Conservation (phyloP, 2,113 vertebrate species). For the Heliornis fulica region DNA sequence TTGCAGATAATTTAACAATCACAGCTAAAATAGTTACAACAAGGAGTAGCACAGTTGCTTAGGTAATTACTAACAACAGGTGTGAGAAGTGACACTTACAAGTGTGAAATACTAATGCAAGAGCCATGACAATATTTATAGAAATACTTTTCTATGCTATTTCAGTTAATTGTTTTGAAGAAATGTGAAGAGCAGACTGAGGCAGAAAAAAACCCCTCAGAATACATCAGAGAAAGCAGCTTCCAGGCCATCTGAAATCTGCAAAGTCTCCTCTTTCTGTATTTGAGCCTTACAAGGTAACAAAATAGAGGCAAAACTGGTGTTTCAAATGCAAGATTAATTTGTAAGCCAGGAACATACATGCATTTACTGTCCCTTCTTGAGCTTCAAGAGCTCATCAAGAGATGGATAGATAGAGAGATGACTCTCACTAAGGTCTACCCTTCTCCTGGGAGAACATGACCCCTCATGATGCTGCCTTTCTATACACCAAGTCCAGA, state of each 20-base stretch:
- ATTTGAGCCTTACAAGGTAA: not conserved
- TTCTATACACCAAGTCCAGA: not conserved
- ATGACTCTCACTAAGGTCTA: not conserved
- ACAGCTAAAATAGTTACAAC: not conserved
- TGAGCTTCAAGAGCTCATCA: not conserved
- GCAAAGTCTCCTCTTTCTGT: not conserved
- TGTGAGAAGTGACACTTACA: not conserved
- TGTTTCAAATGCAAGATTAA: not conserved
- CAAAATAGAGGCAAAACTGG: not conserved
- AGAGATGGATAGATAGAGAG: not conserved
- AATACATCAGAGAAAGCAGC: not conserved
- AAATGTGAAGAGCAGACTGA: not conserved
- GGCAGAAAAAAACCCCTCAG: not conserved
- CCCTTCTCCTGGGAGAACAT: not conserved
- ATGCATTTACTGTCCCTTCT: not conserved
- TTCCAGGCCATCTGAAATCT: not conserved
- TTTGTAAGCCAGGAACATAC: not conserved
- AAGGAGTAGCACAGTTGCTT: not conserved
- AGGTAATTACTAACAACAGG: not conserved
- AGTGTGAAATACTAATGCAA: not conserved
- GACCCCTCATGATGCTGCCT: not conserved
- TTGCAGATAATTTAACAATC: not conserved
- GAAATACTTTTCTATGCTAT: not conserved
- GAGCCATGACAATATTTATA: not conserved
- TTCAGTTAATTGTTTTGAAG: not conserved